Conservation (phyloP, 2,888 invertebrate species). For the Scaptomyza reducta region DNA sequence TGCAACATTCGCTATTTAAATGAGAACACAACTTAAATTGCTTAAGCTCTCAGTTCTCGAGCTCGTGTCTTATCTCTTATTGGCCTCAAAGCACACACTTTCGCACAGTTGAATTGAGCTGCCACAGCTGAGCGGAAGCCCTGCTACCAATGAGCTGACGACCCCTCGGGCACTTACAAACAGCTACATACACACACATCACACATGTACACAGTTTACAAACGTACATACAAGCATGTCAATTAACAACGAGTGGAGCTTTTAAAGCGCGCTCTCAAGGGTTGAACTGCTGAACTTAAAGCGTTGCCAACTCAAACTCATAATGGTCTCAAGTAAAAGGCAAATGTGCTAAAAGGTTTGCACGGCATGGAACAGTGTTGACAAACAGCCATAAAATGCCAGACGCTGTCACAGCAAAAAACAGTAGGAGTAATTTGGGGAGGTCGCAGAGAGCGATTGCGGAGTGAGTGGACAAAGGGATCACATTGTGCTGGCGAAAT, state of each 20-base stretch:
- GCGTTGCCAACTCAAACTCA: conserved; percentile 52
- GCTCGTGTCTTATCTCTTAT: conserved; percentile 51
- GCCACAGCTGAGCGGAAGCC: conserved; percentile 47
- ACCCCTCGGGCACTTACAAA: conserved; percentile 23
- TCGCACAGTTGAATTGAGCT: conserved; percentile 44
- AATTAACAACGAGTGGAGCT: conserved; percentile 48
- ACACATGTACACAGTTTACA: background rate
- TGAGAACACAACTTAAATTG: conserved; percentile 33
- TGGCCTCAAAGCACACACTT: conserved; percentile 29
- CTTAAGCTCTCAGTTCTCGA: conserved; percentile 6
- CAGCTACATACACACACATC: conserved; percentile 3
- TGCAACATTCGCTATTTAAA: conserved; percentile 21
- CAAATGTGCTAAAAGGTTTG: conserved; percentile 64
- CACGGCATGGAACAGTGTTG: conserved; percentile 37
- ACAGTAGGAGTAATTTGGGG: background rate
- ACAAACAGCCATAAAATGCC: conserved; percentile 63
- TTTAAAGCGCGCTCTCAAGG: conserved; percentile 13
- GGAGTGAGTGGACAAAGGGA: conserved; percentile 26
- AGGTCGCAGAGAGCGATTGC: too few relatives aligned
- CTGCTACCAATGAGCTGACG: conserved; percentile 21
- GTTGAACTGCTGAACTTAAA: conserved; percentile 48
- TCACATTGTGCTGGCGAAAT: conserved; percentile 60
- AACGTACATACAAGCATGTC: conserved; percentile 19
- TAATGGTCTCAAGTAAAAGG: conserved; percentile 46
- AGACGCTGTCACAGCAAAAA: conserved; percentile 41